A percentile compares a stretch with the other conserved stretches of the same genome.
Evolutionary conservation across 53 echinoderm and acorn worm species (phyloP).

Genomic region (Paracentrotus lividus): DNA sequence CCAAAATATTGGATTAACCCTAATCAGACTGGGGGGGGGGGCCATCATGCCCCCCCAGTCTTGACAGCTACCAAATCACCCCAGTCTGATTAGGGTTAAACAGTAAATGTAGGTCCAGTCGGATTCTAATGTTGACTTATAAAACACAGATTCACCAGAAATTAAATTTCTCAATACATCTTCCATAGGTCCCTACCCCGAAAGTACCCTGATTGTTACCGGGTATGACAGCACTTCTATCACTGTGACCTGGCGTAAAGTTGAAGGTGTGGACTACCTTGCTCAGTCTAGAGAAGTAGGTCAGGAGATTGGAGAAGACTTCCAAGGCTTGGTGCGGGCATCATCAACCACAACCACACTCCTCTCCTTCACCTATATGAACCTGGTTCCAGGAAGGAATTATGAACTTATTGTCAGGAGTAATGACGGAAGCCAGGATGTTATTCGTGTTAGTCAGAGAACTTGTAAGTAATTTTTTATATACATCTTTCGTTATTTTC

Average conservation of each 20-base stretch:
- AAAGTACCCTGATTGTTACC: conserved; percentile 1
- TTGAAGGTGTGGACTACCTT: neutral
- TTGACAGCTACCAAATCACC: too few species aligned
- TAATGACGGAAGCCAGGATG: neutral
- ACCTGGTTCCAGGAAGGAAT: conserved; percentile 46
- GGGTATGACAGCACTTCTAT: conserved; percentile 19
- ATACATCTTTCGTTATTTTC: too few species aligned
- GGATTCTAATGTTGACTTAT: too few species aligned
- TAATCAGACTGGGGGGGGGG: too few species aligned
- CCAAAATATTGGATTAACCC: too few species aligned
- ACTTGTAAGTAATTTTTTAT: neutral
- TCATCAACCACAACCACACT: neutral
- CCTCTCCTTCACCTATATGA: conserved; percentile 9
- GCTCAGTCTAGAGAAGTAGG: conserved; percentile 45
- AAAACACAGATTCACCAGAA: too few species aligned
- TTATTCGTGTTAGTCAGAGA: neutral
- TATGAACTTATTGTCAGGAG: conserved; percentile 44
- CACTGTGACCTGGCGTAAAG: conserved; percentile 44
- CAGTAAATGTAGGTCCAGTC: too few species aligned
- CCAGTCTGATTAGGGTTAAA: too few species aligned
- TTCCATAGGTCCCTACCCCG: conserved; percentile 45
- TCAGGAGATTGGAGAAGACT: conserved; percentile 9
- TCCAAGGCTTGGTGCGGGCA: neutral
- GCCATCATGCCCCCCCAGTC: too few species aligned
- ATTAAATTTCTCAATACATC: too few species aligned